Evolutionary conservation across 2,797 vertebrate genomes (phyloP).

Genomic region (Lepus townsendii): DNA sequence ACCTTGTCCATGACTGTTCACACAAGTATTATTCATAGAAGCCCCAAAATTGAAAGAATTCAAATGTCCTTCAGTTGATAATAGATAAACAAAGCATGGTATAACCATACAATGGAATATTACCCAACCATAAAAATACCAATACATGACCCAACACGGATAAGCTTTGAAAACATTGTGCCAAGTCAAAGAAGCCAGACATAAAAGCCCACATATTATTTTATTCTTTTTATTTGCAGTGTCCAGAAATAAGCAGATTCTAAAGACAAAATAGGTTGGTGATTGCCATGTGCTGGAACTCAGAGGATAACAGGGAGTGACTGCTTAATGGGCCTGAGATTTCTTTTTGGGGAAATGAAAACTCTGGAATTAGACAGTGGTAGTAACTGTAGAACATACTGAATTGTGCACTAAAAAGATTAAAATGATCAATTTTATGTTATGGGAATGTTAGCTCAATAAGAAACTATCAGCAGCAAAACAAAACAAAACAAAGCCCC

Average conservation of each 20-base stretch:
- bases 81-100: conserved; percentile 16
- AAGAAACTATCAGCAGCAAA: not conserved
- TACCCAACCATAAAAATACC: not conserved
- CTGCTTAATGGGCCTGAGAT: not conserved
- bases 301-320: not conserved
- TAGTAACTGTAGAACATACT: not conserved
- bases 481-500: not conserved
- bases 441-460: conserved; percentile 1
- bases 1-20: conserved; percentile 1
- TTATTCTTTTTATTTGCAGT: not conserved
- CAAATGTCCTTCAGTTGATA: not conserved
- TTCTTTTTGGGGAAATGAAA: not conserved
- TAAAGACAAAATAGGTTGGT: conserved; percentile 29
- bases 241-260: not conserved
- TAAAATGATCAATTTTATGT: not conserved
- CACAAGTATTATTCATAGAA: not conserved
- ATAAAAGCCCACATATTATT: not conserved
- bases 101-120: not conserved
- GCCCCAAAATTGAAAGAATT: not conserved
- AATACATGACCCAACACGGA: not conserved
- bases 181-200: conserved; percentile 25
- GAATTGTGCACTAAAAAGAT: not conserved
- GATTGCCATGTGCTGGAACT: not conserved
- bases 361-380: not conserved
- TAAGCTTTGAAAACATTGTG: conserved; percentile 14